Percentiles rank a stretch among this genome's conserved stretches.
Evolutionary conservation across 2,797 vertebrate species (phyloP).

Genomic region (Anguilla anguilla): DNA sequence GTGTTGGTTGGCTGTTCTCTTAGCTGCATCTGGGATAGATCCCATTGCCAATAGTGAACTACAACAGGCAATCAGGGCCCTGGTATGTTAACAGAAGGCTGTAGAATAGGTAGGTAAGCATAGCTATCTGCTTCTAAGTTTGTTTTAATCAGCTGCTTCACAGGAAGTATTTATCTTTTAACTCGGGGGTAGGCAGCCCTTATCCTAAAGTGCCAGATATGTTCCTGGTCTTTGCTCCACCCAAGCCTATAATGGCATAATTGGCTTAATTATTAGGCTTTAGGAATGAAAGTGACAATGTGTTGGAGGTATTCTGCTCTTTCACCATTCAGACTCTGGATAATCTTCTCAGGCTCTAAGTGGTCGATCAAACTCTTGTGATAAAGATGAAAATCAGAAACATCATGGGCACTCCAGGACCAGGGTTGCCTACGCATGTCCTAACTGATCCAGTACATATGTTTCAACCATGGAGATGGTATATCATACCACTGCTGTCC

Average conservation of each 20-base stretch:
- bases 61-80: not conserved
- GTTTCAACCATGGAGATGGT: not conserved
- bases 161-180: not conserved
- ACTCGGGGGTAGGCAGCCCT: too few species aligned
- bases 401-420: too few species aligned
- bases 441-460: not conserved
- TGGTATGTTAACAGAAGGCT: not conserved
- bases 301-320: too few species aligned
- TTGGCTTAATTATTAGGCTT: too few species aligned
- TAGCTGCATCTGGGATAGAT: not conserved
- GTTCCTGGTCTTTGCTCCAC: too few species aligned
- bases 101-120: not conserved
- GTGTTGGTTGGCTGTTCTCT: too few species aligned
- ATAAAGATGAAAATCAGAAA: too few species aligned
- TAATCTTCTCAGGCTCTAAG: not conserved
- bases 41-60: not conserved
- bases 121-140: not conserved
- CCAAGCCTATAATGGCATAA: too few species aligned
- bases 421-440: not conserved
- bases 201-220: too few species aligned
- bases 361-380: not conserved
- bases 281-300: too few species aligned
- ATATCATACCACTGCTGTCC: not conserved
- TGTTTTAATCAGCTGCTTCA: not conserved
- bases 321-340: not conserved